Evolutionary conservation across 2,113 vertebrate genomes (phyloP).

Genomic region (Calonectris borealis): DNA sequence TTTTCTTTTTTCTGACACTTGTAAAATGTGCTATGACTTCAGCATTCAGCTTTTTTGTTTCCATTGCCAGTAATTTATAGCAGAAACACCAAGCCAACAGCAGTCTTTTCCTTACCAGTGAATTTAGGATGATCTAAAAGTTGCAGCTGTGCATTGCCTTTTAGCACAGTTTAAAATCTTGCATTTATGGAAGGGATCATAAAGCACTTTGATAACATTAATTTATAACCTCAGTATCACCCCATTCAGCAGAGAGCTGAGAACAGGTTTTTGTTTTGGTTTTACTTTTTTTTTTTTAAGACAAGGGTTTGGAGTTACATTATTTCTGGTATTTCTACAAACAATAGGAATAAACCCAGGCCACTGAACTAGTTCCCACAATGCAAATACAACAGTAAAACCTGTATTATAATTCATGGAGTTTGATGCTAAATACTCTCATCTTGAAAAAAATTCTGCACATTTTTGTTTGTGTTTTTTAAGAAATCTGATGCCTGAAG

Average conservation of each 20-base stretch:
- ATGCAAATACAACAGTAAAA: not conserved
- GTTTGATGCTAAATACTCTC: not conserved
- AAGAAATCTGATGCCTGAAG: not conserved
- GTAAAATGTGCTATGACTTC: not conserved
- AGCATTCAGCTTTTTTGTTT: not conserved
- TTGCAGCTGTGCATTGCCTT: not conserved
- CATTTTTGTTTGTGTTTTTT: not conserved
- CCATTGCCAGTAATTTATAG: not conserved
- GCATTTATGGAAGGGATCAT: not conserved
- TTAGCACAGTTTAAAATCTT: not conserved
- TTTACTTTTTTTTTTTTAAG: not conserved
- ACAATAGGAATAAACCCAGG: not conserved
- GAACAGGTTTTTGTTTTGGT: not conserved
- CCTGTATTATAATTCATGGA: not conserved
- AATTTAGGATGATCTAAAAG: not conserved
- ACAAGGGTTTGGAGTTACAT: not conserved
- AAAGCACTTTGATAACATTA: not conserved
- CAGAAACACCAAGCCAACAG: not conserved
- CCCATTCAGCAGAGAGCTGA: not conserved
- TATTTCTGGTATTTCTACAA: not conserved
- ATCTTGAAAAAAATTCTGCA: not conserved
- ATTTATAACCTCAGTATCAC: not conserved
- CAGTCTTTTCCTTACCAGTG: not conserved
- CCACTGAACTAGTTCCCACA: not conserved
- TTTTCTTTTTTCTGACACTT: not conserved